Conservation (phyloP, 2,888 invertebrate genomes). For the Zeuzera pyrina region DNA sequence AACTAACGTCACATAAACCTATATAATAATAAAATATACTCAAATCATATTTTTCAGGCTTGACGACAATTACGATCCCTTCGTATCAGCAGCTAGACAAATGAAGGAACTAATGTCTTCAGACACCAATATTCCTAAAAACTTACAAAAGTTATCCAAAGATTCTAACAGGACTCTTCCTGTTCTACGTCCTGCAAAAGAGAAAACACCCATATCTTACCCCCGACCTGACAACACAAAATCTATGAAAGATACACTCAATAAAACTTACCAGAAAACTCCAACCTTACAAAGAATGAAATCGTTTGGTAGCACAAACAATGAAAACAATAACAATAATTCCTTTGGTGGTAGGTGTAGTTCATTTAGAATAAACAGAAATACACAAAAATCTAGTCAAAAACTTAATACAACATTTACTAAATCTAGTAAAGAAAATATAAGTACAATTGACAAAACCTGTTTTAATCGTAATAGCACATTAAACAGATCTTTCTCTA, state of each 20-base stretch:
- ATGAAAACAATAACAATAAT: conserved; percentile 34
- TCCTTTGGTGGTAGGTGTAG: conserved; percentile 57
- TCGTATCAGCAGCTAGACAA: conserved; percentile 84
- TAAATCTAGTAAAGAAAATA: conserved; percentile 65
- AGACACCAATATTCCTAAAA: conserved; percentile 70
- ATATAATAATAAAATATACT: too few relatives aligned
- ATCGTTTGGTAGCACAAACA: conserved; percentile 59
- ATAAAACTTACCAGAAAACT: conserved; percentile 69
- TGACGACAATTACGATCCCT: conserved; percentile 81
- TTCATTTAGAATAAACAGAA: conserved; percentile 60
- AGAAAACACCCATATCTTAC: conserved; percentile 41
- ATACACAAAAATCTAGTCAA: conserved; percentile 56
- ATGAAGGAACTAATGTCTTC: conserved; percentile 85
- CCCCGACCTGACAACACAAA: conserved; percentile 50
- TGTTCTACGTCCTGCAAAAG: conserved; percentile 48
- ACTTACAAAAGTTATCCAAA: conserved; percentile 49
- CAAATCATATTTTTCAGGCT: conserved; percentile 35
- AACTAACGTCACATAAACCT: too few relatives aligned
- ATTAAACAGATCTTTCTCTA: conserved; percentile 60
- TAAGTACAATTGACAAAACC: conserved; percentile 46
- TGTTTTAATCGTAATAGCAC: conserved; percentile 52
- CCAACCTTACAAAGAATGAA: conserved; percentile 66
- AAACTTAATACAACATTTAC: conserved; percentile 63
- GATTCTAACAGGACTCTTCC: conserved; percentile 59
- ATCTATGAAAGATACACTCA: conserved; percentile 64